Evolutionary conservation across 1,140 invertebrate species (phyloP).

Genomic region (Eurosta solidaginis): DNA sequence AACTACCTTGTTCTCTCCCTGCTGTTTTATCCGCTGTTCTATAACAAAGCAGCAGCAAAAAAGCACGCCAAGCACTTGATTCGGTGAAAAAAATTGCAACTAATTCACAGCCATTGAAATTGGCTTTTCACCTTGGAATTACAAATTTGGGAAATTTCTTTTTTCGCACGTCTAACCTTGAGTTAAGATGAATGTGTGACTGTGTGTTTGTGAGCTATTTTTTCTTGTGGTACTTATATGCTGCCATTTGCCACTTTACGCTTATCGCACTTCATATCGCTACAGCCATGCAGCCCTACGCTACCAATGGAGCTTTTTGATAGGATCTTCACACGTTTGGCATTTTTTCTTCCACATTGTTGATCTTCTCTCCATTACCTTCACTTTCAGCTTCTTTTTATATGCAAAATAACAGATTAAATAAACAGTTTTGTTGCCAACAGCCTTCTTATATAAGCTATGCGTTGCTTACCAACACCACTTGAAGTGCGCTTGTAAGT

Average conservation of each 20-base stretch:
- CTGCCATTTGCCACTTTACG: constrained; percentile 5
- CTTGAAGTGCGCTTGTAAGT: neutral
- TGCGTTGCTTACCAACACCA: neutral
- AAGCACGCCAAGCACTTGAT: neutral
- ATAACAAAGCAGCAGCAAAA: neutral
- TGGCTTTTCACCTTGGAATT: neutral
- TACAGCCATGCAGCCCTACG: neutral
- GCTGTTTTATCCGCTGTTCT: neutral
- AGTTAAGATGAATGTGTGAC: neutral
- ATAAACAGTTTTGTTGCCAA: neutral
- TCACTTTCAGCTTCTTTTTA: constrained; percentile 16
- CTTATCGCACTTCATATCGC: neutral
- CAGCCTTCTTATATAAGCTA: neutral
- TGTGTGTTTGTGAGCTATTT: neutral
- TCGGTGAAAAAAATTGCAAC: neutral
- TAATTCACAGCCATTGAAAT: constrained; percentile 7
- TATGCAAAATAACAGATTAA: constrained; percentile 25
- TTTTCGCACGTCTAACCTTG: neutral
- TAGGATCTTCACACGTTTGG: neutral
- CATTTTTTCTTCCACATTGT: neutral
- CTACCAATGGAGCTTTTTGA: neutral
- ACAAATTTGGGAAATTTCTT: neutral
- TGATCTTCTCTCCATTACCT: neutral
- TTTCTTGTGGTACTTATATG: neutral
- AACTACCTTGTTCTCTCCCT: neutral